Percentiles rank a stretch among this genome's conserved stretches.
These are phyloP conservation scores for Notarius quadriscutis DNA, from an alignment of 2,113 vertebrate genomes.

Conservation along the genomic window DNA sequence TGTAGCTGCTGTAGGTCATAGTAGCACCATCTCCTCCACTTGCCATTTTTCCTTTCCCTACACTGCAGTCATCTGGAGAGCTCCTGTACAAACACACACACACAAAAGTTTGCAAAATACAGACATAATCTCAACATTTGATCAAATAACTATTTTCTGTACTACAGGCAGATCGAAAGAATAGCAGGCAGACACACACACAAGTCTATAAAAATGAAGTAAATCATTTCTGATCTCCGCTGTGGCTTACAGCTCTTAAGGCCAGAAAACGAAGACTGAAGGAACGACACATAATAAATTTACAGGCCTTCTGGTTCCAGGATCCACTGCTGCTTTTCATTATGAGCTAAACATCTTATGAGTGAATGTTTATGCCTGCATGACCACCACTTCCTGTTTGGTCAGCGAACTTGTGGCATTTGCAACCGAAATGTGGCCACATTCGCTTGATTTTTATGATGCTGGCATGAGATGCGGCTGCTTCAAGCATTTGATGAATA, in stretches of 20 bases:
- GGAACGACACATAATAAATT: slow-evolving; percentile 7
- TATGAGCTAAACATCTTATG: slow-evolving; percentile 36
- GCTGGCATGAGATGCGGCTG: background rate
- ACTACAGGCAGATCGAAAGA: background rate
- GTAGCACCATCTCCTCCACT: slow-evolving; percentile 72
- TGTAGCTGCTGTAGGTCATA: slow-evolving; percentile 81
- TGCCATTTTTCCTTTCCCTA: slow-evolving; percentile 81
- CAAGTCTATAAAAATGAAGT: background rate
- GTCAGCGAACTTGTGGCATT: slow-evolving; percentile 19
- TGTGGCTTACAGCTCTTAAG: background rate
- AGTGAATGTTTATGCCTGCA: slow-evolving; percentile 37
- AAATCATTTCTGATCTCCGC: background rate
- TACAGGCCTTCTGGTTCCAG: slow-evolving; percentile 2
- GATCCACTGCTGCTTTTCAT: slow-evolving; percentile 9
- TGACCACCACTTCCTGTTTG: slow-evolving; percentile 37
- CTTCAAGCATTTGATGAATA: background rate
- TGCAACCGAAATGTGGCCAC: slow-evolving; percentile 29
- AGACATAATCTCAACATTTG: background rate
- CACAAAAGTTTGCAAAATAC: slow-evolving; percentile 1
- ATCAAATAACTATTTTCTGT: background rate
- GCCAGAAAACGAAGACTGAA: slow-evolving; percentile 13
- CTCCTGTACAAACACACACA: slow-evolving; percentile 66
- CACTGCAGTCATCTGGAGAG: slow-evolving; percentile 82
- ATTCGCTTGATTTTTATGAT: background rate
- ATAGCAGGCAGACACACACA: background rate